These are phyloP conservation scores for Leptinotarsa undecemlineata DNA, from an alignment of 1,140 invertebrate genomes.

Conservation along the genomic window DNA sequence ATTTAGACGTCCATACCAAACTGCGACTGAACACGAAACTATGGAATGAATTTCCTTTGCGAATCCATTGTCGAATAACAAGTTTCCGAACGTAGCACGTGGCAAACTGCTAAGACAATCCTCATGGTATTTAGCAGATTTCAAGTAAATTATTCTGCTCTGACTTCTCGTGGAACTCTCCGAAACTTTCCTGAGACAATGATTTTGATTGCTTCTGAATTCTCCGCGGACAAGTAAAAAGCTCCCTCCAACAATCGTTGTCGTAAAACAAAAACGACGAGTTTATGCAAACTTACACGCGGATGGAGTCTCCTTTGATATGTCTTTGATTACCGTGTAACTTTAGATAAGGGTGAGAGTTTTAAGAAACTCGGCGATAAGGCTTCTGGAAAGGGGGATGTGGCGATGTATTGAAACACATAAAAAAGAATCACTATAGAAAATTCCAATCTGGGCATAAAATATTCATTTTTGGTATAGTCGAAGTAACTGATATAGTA, in stretches of 20 bases:
- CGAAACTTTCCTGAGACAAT: slow-evolving; percentile 41
- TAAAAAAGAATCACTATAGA: too few species aligned
- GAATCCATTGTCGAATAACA: slow-evolving; percentile 31
- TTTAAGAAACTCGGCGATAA: too few species aligned
- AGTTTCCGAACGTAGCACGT: slow-evolving; percentile 31
- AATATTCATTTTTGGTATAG: too few species aligned
- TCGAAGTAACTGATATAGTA: too few species aligned
- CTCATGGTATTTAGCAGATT: slow-evolving; percentile 47
- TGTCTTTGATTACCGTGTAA: slow-evolving; percentile 11
- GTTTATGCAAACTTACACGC: slow-evolving; percentile 38
- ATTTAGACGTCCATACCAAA: neutral
- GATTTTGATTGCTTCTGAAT: slow-evolving; percentile 45
- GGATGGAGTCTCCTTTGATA: slow-evolving; percentile 23
- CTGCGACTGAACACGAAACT: neutral
- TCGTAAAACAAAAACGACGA: slow-evolving; percentile 41
- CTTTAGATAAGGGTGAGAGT: neutral
- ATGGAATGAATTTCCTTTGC: slow-evolving; percentile 5
- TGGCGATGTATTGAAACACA: too few species aligned
- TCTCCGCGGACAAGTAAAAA: slow-evolving; percentile 40
- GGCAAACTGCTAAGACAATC: slow-evolving; percentile 41
- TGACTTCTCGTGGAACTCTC: slow-evolving; percentile 34
- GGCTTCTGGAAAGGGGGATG: too few species aligned
- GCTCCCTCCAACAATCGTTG: slow-evolving; percentile 30
- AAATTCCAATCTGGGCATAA: too few species aligned
- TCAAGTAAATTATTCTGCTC: slow-evolving; percentile 42